phyloP scores from a whole-genome alignment of 2,797 vertebrate species.

The Argentina silus region DNA sequence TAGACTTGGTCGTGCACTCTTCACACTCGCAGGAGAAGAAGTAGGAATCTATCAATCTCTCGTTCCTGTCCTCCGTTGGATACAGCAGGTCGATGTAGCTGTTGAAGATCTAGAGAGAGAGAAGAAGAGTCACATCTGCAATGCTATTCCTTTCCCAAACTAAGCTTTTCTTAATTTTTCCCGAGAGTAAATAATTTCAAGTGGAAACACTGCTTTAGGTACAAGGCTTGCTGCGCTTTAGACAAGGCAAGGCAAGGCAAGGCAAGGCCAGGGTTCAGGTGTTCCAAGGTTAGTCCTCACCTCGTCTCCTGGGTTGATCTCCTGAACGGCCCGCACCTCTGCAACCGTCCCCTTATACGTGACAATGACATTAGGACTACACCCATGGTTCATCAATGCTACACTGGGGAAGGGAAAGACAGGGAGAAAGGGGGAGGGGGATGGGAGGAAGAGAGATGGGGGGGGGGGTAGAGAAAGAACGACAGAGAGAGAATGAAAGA shows the following conservation, averaged over 20 bases:
- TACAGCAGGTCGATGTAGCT: conserved; percentile 99
- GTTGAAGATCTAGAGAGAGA: conserved; percentile 84
- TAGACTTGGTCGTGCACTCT: conserved; percentile 89
- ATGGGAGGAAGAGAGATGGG: not conserved
- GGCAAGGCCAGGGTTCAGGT: not conserved
- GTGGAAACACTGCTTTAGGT: no score
- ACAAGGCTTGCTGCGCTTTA: no score
- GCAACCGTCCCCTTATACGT: conserved; percentile 95
- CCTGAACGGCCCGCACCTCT: conserved; percentile 91
- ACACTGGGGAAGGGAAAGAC: conserved; percentile 74
- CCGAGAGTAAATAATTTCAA: no score
- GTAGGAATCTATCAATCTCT: conserved; percentile 90
- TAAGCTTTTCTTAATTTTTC: no score
- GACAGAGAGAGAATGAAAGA: not conserved
- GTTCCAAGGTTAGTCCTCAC: conserved; percentile 63
- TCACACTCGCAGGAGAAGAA: conserved; percentile 93
- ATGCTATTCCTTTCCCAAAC: not conserved
- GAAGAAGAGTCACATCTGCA: not conserved
- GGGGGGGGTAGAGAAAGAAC: not conserved
- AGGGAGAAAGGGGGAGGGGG: not conserved
- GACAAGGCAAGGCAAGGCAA: not conserved
- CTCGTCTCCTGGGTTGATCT: conserved; percentile 92
- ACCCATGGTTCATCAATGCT: conserved; percentile 98
- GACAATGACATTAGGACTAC: conserved; percentile 96
- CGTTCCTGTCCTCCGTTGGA: conserved; percentile 93